Evolutionary conservation across 2,113 vertebrate species (phyloP), one percentile per base, ranked within the genome.

Genomic region (Ptilonorhynchus violaceus): DNA sequence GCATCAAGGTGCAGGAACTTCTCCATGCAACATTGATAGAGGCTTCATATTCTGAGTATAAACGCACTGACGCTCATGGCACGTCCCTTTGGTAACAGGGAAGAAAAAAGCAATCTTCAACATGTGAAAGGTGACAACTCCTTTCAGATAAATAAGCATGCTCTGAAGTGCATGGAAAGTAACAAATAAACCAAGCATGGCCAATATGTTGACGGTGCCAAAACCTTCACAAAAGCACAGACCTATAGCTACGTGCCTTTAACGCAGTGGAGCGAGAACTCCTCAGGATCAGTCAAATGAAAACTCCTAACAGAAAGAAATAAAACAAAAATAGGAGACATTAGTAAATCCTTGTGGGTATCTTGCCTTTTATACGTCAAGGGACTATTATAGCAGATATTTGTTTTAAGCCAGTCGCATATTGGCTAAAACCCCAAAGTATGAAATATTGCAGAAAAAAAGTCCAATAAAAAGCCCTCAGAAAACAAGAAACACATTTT

Each of bases 401-500:
- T 94, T 75, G 56, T 86, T 94, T 96, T 66, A 81, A 77, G 62
- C 25, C 44, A 74, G 72, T 80, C 59, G 62, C 5, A 75, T 90
- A 53, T 3, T 93, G 92, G 67, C 91, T 70, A 62, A 94, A 96
- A 59, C 25, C 22, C 52, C 53, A 27, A 75, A 75, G 13, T 37
- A 97, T 70, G 82, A 93, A 95, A 96, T 62, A 89, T 21, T 60
- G 58, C 28, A 68, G 62, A 59, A 81, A 77, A 88, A 28, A 58
- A 73, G 11, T 62, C 58, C 63, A 93, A 86, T 94, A 85, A 93
- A 96, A 94, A 76, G 4, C 28, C 33, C 67, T 77, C 67, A 80
- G 72, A 85, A 93, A 93, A 94, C 59, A 83, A 83, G 92, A 92
- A 94, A 83, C 79, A 95, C 15, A 66, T 92, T 96, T 91, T 72